Percentiles rank a stretch among this genome's conserved stretches.
Evolutionary conservation across 2,888 invertebrate genomes (phyloP).

Genomic region (Eugnorisma glareosa): DNA sequence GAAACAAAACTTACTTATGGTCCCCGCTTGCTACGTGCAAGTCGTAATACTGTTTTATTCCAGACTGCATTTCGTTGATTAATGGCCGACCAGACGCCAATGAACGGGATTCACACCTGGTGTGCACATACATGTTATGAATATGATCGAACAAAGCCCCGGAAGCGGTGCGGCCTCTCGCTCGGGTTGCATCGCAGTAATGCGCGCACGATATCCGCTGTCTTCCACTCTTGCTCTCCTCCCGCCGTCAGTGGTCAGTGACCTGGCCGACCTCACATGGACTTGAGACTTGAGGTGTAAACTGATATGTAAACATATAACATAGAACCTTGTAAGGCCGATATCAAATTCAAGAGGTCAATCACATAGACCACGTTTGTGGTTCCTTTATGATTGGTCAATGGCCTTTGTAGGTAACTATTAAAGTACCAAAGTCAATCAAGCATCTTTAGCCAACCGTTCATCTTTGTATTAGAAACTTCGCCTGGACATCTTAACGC

Average conservation of each 20-base stretch:
- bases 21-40: neutral
- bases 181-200: conserved; percentile 38
- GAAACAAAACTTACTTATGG: neutral
- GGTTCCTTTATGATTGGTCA: conserved; percentile 18
- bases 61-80: conserved; percentile 20
- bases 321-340: conserved; percentile 17
- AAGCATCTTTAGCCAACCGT: conserved; percentile 22
- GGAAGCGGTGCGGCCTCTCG: conserved; percentile 30
- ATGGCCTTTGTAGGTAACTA: conserved; percentile 6
- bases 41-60: neutral
- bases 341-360: conserved; percentile 49
- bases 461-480: conserved; percentile 18
- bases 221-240: neutral
- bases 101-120: conserved; percentile 37
- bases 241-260: conserved; percentile 43
- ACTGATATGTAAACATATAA: conserved; percentile 36
- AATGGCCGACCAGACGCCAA: conserved; percentile 1
- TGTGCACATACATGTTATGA: neutral
- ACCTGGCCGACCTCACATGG: conserved; percentile 27
- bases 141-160: conserved; percentile 38
- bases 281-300: conserved; percentile 34
- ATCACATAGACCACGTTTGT: conserved; percentile 25
- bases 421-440: conserved; percentile 38
- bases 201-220: conserved; percentile 42
- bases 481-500: conserved; percentile 13